A percentile compares a stretch with the other conserved stretches of the same genome.
Evolutionary conservation across 2,888 invertebrate species (phyloP).

Genomic region (Drosophila mayaguana): DNA sequence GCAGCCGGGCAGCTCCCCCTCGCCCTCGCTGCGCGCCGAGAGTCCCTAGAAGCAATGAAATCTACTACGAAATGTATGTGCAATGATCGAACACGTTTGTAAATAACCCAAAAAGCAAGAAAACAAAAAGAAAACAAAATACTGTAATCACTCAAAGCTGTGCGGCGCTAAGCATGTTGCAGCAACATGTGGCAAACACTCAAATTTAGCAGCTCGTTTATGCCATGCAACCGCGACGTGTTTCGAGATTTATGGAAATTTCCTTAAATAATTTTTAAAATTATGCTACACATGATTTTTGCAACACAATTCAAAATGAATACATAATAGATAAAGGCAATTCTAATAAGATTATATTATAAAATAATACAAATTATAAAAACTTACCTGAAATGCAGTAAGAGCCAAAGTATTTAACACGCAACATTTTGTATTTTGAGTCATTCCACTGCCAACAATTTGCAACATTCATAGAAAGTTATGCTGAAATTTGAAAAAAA

Average conservation of each 20-base stretch:
- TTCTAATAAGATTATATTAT: neutral
- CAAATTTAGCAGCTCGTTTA: constrained; percentile 38
- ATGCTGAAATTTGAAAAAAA: neutral
- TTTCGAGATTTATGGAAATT: constrained; percentile 1
- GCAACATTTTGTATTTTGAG: constrained; percentile 2
- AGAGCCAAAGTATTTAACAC: constrained; percentile 6
- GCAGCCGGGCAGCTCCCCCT: constrained; percentile 70
- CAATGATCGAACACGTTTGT: constrained; percentile 67
- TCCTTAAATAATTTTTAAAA: neutral
- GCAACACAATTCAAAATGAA: neutral
- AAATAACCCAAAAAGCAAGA: constrained; percentile 50
- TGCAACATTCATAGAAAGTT: neutral
- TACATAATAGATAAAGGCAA: neutral
- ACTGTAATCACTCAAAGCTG: constrained; percentile 18
- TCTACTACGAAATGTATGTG: constrained; percentile 68
- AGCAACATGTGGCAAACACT: constrained; percentile 63
- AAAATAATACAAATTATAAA: neutral
- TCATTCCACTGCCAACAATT: constrained; percentile 32
- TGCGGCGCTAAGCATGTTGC: constrained; percentile 60
- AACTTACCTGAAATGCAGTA: neutral
- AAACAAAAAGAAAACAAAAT: neutral
- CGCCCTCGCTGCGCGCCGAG: constrained; percentile 65
- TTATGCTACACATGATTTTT: neutral
- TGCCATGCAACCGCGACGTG: constrained; percentile 25
- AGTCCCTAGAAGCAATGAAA: constrained; percentile 53